Evolutionary conservation across 2,113 vertebrate species (phyloP).

Genomic region (Nettapus auritus): DNA sequence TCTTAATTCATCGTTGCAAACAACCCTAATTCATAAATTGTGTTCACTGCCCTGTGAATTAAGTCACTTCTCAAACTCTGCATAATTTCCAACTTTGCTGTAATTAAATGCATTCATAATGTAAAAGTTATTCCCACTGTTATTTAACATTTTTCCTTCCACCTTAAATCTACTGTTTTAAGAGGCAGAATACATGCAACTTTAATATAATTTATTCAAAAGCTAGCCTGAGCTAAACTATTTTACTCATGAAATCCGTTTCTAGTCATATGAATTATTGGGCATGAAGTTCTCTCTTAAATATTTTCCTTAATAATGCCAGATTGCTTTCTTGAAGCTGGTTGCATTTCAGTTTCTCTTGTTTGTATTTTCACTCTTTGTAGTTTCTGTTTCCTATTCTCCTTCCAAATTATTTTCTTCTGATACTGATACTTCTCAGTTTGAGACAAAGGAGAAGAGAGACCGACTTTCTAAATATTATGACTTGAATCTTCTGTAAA

Average conservation of each 20-base stretch:
- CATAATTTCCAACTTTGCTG: constrained; percentile 45
- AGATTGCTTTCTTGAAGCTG: not conserved
- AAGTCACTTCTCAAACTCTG: constrained; percentile 2
- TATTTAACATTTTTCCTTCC: constrained; percentile 36
- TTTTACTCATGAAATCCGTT: not conserved
- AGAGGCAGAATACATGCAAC: constrained; percentile 19
- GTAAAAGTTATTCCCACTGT: constrained; percentile 21
- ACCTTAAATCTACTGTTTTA: constrained; percentile 23
- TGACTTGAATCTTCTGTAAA: not conserved
- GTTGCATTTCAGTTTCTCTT: not conserved
- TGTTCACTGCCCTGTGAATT: constrained; percentile 16
- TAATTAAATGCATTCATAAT: constrained; percentile 34
- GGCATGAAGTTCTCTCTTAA: not conserved
- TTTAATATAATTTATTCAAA: constrained; percentile 31
- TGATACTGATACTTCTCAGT: not conserved
- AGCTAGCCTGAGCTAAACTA: not conserved
- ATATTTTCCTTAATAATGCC: not conserved
- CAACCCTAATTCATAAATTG: constrained; percentile 31
- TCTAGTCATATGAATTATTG: not conserved
- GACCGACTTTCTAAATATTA: not conserved
- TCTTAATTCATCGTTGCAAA: not conserved
- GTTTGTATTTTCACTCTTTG: not conserved
- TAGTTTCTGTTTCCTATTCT: not conserved
- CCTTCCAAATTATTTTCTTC: not conserved
- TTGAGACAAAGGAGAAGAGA: not conserved